Evolutionary conservation across 2,888 invertebrate species (phyloP).

Genomic region (Melanophora roralis): DNA sequence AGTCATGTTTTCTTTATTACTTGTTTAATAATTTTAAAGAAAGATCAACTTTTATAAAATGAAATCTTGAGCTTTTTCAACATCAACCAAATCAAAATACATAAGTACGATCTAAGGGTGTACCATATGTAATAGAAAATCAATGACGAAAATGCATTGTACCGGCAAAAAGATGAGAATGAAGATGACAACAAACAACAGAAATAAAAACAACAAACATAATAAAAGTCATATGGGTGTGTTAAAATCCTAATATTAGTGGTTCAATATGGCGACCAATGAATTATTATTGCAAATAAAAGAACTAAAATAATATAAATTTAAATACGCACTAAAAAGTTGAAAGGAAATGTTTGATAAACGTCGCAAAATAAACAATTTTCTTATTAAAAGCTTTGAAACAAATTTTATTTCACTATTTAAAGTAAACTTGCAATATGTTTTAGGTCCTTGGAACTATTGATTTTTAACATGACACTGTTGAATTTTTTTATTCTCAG

Average conservation of each 20-base stretch:
- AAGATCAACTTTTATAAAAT: no score
- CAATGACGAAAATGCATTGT: constrained; percentile 35
- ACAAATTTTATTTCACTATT: no score
- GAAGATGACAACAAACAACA: background rate
- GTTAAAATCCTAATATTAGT: constrained; percentile 19
- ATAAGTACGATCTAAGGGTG: background rate
- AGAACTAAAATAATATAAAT: background rate
- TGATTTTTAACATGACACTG: constrained; percentile 52
- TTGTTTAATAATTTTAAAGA: no score
- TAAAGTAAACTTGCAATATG: no score
- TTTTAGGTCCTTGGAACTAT: constrained; percentile 45
- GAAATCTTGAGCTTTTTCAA: background rate
- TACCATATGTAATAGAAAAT: constrained; percentile 35
- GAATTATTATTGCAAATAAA: constrained; percentile 36
- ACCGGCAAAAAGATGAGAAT: constrained; percentile 35
- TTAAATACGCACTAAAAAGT: background rate
- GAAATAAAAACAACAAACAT: constrained; percentile 28
- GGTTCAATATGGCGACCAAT: constrained; percentile 54
- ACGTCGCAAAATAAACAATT: no score
- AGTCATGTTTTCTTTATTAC: no score
- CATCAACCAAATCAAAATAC: constrained; percentile 10
- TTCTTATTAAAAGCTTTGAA: no score
- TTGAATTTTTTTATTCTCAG: background rate
- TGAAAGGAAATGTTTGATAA: no score
- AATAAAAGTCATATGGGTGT: constrained; percentile 30